Conservation (phyloP, 2,797 vertebrate genomes). For the Balearica regulorum region DNA sequence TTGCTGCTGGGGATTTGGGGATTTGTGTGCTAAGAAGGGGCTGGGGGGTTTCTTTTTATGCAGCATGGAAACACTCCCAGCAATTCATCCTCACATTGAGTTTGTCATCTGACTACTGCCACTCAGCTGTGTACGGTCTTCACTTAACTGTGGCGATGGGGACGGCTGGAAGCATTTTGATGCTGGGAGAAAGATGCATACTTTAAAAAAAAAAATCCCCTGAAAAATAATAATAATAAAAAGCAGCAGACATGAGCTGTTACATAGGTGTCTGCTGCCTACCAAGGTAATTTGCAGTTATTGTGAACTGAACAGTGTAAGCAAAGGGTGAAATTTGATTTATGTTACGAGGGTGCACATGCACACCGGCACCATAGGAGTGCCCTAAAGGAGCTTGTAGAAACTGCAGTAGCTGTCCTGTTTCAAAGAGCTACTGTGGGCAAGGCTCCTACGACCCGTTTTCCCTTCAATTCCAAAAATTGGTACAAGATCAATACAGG, state of each 20-base stretch:
- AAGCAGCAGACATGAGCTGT: not conserved
- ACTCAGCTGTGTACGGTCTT: not conserved
- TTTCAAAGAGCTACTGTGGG: not conserved
- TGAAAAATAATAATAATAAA: not conserved
- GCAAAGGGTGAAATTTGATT: not conserved
- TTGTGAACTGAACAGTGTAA: not conserved
- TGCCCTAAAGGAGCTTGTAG: not conserved
- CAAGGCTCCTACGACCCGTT: not conserved
- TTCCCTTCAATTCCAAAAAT: not conserved
- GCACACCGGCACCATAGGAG: not conserved
- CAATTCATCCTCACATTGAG: not conserved
- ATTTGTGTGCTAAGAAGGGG: slow-evolving; percentile 7
- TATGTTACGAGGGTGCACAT: not conserved
- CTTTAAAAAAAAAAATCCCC: not conserved
- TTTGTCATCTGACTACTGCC: not conserved
- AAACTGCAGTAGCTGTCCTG: not conserved
- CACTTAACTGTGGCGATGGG: not conserved
- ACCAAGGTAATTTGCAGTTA: not conserved
- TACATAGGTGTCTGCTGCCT: not conserved
- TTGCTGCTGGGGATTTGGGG: slow-evolving; percentile 25
- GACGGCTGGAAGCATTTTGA: not conserved
- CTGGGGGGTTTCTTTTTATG: not conserved
- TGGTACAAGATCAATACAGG: not conserved
- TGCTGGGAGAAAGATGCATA: not conserved
- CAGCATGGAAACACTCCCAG: slow-evolving; percentile 21